Evolutionary conservation across 2,113 vertebrate genomes (phyloP).

Genomic region (Hemiprocne comata): DNA sequence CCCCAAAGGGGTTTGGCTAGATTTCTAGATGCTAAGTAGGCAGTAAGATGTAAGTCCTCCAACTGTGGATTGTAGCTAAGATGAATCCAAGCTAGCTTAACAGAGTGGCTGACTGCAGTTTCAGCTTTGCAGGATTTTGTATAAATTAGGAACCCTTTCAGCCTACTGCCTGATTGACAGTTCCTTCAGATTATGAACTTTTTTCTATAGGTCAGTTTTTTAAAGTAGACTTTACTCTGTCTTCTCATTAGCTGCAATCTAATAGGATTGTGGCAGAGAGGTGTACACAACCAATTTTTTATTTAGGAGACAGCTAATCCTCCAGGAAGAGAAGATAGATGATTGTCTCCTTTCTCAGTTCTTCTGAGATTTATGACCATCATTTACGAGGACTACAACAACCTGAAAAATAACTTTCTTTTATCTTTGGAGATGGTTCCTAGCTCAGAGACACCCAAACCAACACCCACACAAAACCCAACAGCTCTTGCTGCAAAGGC

Average conservation of each 20-base stretch:
- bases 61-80: neutral
- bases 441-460: neutral
- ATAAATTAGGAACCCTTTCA: neutral
- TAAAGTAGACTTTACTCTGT: neutral
- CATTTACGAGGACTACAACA: neutral
- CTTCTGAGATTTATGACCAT: neutral
- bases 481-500: neutral
- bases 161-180: neutral
- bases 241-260: neutral
- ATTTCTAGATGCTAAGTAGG: neutral
- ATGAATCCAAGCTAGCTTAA: neutral
- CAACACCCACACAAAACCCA: too few species aligned
- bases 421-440: neutral
- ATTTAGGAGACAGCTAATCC: neutral
- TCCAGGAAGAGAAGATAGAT: neutral
- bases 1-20: neutral
- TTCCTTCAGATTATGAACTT: neutral
- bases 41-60: neutral
- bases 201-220: neutral
- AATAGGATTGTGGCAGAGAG: neutral
- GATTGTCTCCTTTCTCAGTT: neutral
- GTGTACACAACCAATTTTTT: neutral
- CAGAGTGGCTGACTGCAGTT: neutral
- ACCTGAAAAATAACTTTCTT: neutral
- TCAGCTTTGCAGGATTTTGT: neutral